Conservation (phyloP, 2,797 vertebrate species). For the Hippopotamyrus pictus region DNA sequence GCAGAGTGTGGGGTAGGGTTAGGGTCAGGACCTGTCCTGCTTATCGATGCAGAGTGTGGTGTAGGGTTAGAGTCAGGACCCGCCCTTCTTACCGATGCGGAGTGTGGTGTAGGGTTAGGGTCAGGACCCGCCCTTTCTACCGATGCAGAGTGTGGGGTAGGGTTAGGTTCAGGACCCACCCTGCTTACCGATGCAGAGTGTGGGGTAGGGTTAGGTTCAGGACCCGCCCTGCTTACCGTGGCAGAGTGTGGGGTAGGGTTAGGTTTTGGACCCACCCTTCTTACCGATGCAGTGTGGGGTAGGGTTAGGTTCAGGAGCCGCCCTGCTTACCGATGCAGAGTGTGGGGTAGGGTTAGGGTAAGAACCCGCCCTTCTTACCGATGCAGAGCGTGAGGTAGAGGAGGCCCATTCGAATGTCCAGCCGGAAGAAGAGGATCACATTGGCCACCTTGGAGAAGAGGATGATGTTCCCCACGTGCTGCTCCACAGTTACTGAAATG, state of each 20-base stretch:
- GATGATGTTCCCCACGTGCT: constrained; percentile 92
- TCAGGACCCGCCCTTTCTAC: constrained; percentile 38
- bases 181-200: constrained; percentile 54
- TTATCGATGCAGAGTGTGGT: too few relatives aligned
- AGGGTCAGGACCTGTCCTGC: too few relatives aligned
- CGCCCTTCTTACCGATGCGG: constrained; percentile 34
- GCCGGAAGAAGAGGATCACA: constrained; percentile 88
- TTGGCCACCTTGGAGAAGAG: constrained; percentile 97
- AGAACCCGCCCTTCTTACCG: constrained; percentile 54
- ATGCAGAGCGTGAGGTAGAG: constrained; percentile 89
- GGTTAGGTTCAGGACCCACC: neutral
- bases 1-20: too few relatives aligned
- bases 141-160: neutral
- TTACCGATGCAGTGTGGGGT: constrained; percentile 31
- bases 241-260: too few relatives aligned
- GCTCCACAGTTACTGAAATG: constrained; percentile 83
- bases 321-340: constrained; percentile 34
- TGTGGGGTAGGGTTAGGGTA: neutral
- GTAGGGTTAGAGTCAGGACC: too few relatives aligned
- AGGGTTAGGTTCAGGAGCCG: neutral
- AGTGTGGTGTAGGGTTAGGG: constrained; percentile 32
- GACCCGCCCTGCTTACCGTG: too few relatives aligned
- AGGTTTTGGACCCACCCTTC: neutral
- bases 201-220: too few relatives aligned
- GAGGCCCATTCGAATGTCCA: constrained; percentile 88